Evolutionary conservation across 1,140 invertebrate species (phyloP).

Genomic region (Zaprionus lachaisei): DNA sequence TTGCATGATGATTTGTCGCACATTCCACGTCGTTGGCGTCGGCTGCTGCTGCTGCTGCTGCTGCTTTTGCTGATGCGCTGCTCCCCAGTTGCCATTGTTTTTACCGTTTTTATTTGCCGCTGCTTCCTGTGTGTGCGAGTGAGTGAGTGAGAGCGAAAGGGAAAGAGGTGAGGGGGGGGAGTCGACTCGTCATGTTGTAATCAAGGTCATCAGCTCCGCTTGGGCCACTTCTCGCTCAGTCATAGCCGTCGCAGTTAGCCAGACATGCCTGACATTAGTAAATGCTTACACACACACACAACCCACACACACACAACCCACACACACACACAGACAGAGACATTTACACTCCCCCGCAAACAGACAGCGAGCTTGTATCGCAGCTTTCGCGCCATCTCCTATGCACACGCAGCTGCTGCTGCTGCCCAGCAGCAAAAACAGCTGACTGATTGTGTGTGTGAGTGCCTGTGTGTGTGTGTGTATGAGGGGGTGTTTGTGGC

Average conservation of each 20-base stretch:
- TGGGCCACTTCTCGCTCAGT: conserved; percentile 64
- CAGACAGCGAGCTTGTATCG: conserved; percentile 19
- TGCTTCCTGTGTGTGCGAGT: conserved; percentile 37
- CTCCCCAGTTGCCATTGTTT: conserved; percentile 64
- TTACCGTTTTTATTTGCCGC: conserved; percentile 74
- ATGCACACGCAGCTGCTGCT: conserved; percentile 59
- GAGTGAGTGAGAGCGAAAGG: conserved; percentile 9
- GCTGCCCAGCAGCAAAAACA: conserved; percentile 57
- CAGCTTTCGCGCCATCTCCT: conserved; percentile 71
- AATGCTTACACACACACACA: conserved; percentile 49
- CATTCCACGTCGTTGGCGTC: conserved; percentile 30
- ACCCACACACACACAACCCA: conserved; percentile 12
- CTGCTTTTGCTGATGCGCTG: conserved; percentile 18
- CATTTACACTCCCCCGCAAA: conserved; percentile 11
- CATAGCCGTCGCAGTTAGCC: conserved; percentile 78
- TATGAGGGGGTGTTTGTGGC: conserved; percentile 21
- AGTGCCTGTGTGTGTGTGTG: conserved; percentile 18
- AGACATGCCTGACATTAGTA: conserved; percentile 74
- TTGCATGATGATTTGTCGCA: conserved; percentile 67
- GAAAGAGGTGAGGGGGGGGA: not conserved
- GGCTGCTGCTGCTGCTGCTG: conserved; percentile 32
- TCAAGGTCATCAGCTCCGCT: conserved; percentile 77
- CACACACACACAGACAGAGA: conserved; percentile 9
- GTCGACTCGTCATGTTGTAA: conserved; percentile 66
- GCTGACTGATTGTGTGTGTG: conserved; percentile 68